Evolutionary conservation across 2,113 vertebrate genomes (phyloP).

Genomic region (Neoarius graeffei): DNA sequence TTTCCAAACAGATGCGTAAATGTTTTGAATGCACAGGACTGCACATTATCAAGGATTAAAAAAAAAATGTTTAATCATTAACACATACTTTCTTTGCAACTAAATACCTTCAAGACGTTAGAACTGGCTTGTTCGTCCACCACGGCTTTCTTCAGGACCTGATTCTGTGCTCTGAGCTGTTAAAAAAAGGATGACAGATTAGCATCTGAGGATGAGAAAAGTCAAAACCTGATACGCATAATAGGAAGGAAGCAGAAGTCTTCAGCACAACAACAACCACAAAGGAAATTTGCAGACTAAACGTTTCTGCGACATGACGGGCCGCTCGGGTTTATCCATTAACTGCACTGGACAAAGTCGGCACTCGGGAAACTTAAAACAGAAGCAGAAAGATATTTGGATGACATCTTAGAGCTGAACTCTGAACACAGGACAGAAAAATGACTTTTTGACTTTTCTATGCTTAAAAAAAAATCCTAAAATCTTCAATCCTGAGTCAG

Average conservation of each 20-base stretch:
- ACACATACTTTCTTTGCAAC: not conserved
- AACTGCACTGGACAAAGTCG: not conserved
- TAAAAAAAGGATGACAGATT: not conserved
- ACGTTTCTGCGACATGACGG: constrained; percentile 27
- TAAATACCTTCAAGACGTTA: constrained; percentile 84
- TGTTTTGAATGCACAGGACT: not conserved
- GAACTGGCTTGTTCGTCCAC: constrained; percentile 95
- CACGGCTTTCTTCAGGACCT: constrained; percentile 95
- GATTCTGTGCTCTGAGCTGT: constrained; percentile 97
- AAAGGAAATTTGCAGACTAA: constrained; percentile 36
- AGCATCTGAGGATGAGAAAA: not conserved
- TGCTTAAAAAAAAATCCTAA: too few species aligned
- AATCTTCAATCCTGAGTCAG: not conserved
- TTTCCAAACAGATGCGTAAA: not conserved
- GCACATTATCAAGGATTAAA: not conserved
- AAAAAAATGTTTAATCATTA: not conserved
- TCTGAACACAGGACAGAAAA: too few species aligned
- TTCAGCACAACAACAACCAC: not conserved
- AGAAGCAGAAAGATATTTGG: not conserved
- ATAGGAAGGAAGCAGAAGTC: constrained; percentile 6
- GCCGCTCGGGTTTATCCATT: not conserved
- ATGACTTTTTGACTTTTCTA: too few species aligned
- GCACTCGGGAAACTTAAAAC: not conserved
- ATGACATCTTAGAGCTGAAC: not conserved
- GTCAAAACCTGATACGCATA: not conserved